A percentile compares a stretch with the other conserved stretches of the same genome.
phyloP scores from a whole-genome alignment of 2,113 vertebrate species.

The Protobothrops flavoviridis region DNA sequence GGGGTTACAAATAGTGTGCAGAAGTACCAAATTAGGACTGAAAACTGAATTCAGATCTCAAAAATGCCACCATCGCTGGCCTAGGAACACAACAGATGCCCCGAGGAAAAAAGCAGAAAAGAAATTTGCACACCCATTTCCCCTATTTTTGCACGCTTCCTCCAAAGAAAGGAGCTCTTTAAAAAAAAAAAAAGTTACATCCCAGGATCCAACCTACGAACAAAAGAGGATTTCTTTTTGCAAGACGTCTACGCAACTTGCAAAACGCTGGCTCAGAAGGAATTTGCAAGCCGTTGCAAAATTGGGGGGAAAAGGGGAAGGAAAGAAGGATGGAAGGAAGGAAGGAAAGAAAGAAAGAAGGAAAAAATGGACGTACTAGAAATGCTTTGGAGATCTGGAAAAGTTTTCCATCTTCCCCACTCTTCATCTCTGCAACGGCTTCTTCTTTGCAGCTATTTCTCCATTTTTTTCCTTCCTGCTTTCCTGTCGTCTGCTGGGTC shows the following conservation, averaged over 20 bases:
- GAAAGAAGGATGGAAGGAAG: neutral
- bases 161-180: neutral
- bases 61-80: neutral
- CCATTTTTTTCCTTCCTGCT: neutral
- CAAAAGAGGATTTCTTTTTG: neutral
- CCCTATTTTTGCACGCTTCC: neutral
- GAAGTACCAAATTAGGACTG: neutral
- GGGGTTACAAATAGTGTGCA: neutral
- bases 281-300: neutral
- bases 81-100: neutral
- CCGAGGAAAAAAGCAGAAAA: neutral
- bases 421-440: neutral
- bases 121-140: neutral
- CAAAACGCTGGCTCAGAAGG: neutral
- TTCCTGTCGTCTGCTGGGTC: neutral
- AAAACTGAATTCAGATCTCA: neutral
- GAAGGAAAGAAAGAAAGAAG: neutral
- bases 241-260: neutral
- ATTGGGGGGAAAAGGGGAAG: too few relatives aligned
- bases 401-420: neutral
- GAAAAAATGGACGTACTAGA: neutral
- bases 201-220: neutral
- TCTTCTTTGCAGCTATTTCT: neutral
- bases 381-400: neutral
- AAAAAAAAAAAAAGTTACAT: neutral